Base-by-base conservation (phyloP, 2,113 vertebrate genomes). In the Dasypus novemcinctus region DNA sequence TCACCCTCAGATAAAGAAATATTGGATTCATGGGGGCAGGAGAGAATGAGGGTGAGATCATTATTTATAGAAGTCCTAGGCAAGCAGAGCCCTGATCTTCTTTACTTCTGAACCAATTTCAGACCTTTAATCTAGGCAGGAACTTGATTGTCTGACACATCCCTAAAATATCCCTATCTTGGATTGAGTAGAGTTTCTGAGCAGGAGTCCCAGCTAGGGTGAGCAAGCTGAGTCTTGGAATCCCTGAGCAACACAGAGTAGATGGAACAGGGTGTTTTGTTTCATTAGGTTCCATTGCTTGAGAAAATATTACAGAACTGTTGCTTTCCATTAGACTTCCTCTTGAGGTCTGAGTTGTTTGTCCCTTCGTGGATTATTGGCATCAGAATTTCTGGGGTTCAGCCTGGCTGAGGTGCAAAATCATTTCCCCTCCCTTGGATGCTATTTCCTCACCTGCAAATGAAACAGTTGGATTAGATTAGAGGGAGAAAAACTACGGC, bases 201-300 rank as follows among this genome's bases (percentile, higher is more conserved):
- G 52, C 52, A 66, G 46, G 83, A 21, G 49, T 86, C 75, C 91
- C 68, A 59, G 83, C 17, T 59, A 25, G 38, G 61, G 79, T 61
- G 46, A 93, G 64, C 63, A 49, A 11, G n/a, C 76, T 43, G 36
- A 59, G 52, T n/a, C 61, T 43, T 15, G 1, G 46, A 75, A 82
- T 33, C 61, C 57, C n/a, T 5, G 29, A 68, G n/a, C 68, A 46
- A 15, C 74, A 10, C 11, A 23, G 4, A 0, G 41, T n/a, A 36
- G 14, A 23, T 59, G 59, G 43, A 21, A 63, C 25, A 49, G 21
- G 3, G 4, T 20, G 0, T 69, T 76, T 72, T 33, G 36, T 74
- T 91, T 95, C 72, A 14, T 54, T 36, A 72, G 36, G 27, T 49
- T 78, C 81, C 25, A n/a, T 87, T 90, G 88, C 54, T 93, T 88